A percentile compares a stretch with the other conserved stretches of the same genome.
Conservation (phyloP, 2,888 invertebrate genomes). For the Fragum fragum region DNA sequence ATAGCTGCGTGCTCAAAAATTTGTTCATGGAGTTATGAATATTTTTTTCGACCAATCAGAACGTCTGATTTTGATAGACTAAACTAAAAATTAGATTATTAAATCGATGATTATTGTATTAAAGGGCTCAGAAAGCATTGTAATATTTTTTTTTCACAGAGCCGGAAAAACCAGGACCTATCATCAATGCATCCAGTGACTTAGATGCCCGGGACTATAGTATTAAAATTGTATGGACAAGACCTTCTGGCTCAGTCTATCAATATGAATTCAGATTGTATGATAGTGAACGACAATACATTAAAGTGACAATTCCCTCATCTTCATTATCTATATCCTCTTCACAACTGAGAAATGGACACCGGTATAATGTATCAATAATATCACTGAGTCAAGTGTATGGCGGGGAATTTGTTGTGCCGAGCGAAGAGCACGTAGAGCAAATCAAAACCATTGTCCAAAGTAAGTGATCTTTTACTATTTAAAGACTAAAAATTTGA, state of each 20-base stretch:
- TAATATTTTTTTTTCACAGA: neutral
- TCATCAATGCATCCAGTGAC: slow-evolving; percentile 8
- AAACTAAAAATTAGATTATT: too few species aligned
- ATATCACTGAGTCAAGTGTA: slow-evolving; percentile 31
- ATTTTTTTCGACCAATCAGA: too few species aligned
- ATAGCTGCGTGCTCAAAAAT: too few species aligned
- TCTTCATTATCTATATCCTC: neutral
- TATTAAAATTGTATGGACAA: neutral
- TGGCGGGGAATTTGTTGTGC: slow-evolving; percentile 9
- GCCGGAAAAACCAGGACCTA: neutral
- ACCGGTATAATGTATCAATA: slow-evolving; percentile 27
- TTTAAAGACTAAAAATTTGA: too few species aligned
- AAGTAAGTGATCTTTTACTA: slow-evolving; percentile 39
- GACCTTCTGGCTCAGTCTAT: neutral
- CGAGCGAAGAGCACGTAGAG: slow-evolving; percentile 23
- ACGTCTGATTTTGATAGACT: too few species aligned
- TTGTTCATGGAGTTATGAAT: too few species aligned
- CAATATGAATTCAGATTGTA: slow-evolving; percentile 23
- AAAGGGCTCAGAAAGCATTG: neutral
- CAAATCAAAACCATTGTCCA: slow-evolving; percentile 42
- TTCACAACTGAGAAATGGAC: slow-evolving; percentile 30
- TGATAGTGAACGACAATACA: neutral
- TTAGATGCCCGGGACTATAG: slow-evolving; percentile 7
- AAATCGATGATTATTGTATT: neutral
- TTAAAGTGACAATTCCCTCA: neutral